phyloP scores from a whole-genome alignment of 2,888 invertebrate species.

The Netelia virgata region DNA sequence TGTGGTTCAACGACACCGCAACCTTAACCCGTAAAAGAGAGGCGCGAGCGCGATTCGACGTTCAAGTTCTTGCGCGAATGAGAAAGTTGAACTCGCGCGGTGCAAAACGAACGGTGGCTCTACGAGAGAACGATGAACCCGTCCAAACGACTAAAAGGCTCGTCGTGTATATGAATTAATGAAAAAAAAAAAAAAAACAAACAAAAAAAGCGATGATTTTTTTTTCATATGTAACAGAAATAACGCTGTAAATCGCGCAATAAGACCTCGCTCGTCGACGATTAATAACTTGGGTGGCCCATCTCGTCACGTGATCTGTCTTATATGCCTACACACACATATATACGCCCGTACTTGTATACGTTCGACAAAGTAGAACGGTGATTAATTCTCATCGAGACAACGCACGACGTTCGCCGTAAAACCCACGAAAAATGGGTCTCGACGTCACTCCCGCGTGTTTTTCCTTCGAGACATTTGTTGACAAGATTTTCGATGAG shows the following conservation, averaged over 20 bases:
- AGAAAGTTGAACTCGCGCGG: conserved; percentile 71
- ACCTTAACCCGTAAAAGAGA: conserved; percentile 72
- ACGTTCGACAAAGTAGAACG: conserved; percentile 49
- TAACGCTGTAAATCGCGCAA: conserved; percentile 44
- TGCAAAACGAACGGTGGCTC: conserved; percentile 16
- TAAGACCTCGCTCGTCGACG: conserved; percentile 33
- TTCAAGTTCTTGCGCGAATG: conserved; percentile 73
- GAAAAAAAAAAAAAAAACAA: conserved; percentile 13
- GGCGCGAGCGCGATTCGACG: conserved; percentile 52
- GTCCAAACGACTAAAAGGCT: conserved; percentile 21
- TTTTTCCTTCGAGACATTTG: neutral
- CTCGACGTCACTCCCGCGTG: conserved; percentile 4
- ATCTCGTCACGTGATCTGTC: conserved; percentile 12
- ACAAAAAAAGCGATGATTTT: neutral
- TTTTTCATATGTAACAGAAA: conserved; percentile 41
- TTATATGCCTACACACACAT: neutral
- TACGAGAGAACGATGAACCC: conserved; percentile 69
- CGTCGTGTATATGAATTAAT: conserved; percentile 11
- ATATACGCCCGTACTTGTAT: neutral
- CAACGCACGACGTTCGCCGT: neutral
- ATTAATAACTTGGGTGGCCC: conserved; percentile 29
- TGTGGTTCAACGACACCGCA: conserved; percentile 74
- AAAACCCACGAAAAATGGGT: neutral
- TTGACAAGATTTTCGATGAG: conserved; percentile 5
- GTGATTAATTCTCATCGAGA: conserved; percentile 24